phyloP scores from a whole-genome alignment of 2,888 invertebrate species.

The Molanna angustata region DNA sequence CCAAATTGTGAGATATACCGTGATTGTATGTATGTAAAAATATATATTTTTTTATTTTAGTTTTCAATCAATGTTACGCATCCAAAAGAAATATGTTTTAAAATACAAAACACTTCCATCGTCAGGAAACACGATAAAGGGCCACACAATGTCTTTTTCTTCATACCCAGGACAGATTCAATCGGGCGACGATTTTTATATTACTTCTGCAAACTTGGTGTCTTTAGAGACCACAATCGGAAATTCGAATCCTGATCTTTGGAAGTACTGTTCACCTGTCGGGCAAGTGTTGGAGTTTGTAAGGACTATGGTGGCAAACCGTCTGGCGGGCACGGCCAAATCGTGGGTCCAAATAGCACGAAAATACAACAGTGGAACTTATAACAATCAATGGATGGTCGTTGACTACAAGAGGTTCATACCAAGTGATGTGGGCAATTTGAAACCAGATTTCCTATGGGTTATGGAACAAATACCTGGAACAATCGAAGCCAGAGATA shows the following conservation, averaged over 20 bases:
- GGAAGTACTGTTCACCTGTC: constrained; percentile 51
- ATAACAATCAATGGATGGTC: constrained; percentile 74
- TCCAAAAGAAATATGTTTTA: constrained; percentile 67
- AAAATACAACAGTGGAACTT: constrained; percentile 67
- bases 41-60: constrained; percentile 37
- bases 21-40: not conserved
- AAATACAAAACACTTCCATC: constrained; percentile 42
- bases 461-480: constrained; percentile 63
- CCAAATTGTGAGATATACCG: too few relatives aligned
- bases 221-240: constrained; percentile 68
- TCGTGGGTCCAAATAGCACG: constrained; percentile 61
- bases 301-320: constrained; percentile 64
- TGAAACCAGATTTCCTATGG: constrained; percentile 53
- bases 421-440: constrained; percentile 38
- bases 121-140: constrained; percentile 47
- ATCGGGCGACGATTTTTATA: constrained; percentile 65
- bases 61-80: constrained; percentile 63
- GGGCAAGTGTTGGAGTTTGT: constrained; percentile 59
- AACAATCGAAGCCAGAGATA: constrained; percentile 42
- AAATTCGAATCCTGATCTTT: constrained; percentile 61
- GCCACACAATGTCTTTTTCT: constrained; percentile 58
- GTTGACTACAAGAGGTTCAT: constrained; percentile 66
- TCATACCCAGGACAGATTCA: constrained; percentile 59
- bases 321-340: constrained; percentile 57
- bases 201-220: constrained; percentile 58